Evolutionary conservation across 2,113 vertebrate genomes (phyloP).

Genomic region (Cottus gobio): DNA sequence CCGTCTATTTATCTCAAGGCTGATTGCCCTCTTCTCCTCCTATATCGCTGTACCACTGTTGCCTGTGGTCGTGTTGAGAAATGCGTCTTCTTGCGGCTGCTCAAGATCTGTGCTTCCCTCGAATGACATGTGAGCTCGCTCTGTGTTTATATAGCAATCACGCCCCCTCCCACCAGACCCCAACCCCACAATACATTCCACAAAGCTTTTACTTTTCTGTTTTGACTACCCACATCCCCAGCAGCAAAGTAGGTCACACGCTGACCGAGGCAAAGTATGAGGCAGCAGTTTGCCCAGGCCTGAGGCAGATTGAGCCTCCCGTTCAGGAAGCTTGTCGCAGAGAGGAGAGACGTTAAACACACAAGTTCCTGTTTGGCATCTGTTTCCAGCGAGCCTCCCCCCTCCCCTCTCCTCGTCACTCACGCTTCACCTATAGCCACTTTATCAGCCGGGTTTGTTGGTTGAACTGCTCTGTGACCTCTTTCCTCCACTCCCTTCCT

Average conservation of each 20-base stretch:
- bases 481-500: conserved; percentile 51
- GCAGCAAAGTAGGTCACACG: conserved; percentile 87
- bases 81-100: background rate
- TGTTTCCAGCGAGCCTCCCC: conserved; percentile 74
- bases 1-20: background rate
- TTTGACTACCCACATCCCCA: conserved; percentile 57
- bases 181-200: background rate
- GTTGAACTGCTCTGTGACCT: conserved; percentile 75
- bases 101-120: background rate
- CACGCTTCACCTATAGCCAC: conserved; percentile 2
- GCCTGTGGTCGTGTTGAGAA: background rate
- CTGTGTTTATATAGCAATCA: conserved; percentile 16
- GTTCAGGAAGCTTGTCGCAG: conserved; percentile 83
- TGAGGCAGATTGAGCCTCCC: conserved; percentile 79
- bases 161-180: conserved; percentile 1
- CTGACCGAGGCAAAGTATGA: conserved; percentile 86
- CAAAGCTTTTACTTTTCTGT: conserved; percentile 48
- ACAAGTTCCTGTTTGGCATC: conserved; percentile 84
- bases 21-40: background rate
- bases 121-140: background rate
- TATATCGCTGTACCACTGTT: background rate
- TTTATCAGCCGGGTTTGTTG: conserved; percentile 47
- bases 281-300: conserved; percentile 88
- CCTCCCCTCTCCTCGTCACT: background rate
- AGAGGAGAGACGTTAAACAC: conserved; percentile 80